A percentile compares a stretch with the other conserved stretches of the same genome.
Conservation (phyloP, 2,113 vertebrate species). For the Macquaria australasica region DNA sequence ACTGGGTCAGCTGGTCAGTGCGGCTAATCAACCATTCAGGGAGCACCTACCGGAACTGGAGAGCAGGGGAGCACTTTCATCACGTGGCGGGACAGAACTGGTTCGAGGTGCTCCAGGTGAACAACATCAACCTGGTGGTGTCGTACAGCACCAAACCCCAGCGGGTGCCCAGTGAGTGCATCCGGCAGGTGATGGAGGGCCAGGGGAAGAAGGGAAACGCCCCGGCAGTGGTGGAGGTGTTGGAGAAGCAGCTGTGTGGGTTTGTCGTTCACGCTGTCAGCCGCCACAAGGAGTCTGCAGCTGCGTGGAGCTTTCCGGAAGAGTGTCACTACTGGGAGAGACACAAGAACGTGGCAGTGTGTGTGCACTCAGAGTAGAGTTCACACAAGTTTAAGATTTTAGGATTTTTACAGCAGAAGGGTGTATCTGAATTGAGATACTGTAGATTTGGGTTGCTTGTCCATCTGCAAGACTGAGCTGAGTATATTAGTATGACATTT, state of each 20-base stretch:
- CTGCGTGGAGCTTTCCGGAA: constrained; percentile 82
- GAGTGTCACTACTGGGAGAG: constrained; percentile 86
- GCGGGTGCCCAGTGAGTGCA: constrained; percentile 71
- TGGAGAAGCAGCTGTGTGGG: constrained; percentile 77
- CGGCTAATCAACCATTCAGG: constrained; percentile 80
- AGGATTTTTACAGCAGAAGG: background rate
- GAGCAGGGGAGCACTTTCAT: constrained; percentile 83
- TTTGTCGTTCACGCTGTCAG: constrained; percentile 84
- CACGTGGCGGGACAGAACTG: constrained; percentile 76
- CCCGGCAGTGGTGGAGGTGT: constrained; percentile 71
- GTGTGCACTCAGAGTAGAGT: constrained; percentile 81
- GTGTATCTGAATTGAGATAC: background rate
- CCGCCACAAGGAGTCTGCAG: constrained; percentile 80
- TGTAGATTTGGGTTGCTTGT: background rate
- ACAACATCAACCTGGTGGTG: constrained; percentile 80
- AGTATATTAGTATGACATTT: background rate
- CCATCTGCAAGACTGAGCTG: background rate
- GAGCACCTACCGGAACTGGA: constrained; percentile 79
- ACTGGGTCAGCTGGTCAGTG: constrained; percentile 87
- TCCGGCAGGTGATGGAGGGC: constrained; percentile 80
- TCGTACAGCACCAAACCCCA: constrained; percentile 79
- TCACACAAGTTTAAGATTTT: background rate
- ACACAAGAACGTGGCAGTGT: constrained; percentile 83
- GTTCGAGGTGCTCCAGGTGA: constrained; percentile 81
- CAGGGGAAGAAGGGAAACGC: constrained; percentile 75